Evolutionary conservation across 1,140 invertebrate genomes (phyloP).

Genomic region (Coelopa frigida): DNA sequence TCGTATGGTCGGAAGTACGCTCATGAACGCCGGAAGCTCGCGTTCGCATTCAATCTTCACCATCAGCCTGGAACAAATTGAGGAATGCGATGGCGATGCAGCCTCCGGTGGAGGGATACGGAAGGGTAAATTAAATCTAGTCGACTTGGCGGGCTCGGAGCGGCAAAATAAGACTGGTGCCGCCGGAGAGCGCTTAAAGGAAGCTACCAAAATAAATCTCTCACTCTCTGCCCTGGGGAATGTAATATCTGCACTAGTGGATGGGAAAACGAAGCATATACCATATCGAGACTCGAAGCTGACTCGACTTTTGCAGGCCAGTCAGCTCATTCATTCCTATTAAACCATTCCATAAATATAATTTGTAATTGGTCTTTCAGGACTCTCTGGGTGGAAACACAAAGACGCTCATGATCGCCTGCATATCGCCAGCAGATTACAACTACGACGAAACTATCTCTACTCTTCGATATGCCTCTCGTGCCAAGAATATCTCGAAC

Average conservation of each 20-base stretch:
- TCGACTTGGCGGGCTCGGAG: constrained; percentile 73
- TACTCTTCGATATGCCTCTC: constrained; percentile 79
- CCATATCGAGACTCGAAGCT: constrained; percentile 93
- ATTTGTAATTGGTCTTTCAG: constrained; percentile 36
- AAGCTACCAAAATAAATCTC: constrained; percentile 89
- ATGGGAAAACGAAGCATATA: constrained; percentile 82
- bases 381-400: constrained; percentile 93
- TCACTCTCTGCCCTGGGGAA: constrained; percentile 85
- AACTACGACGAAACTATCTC: constrained; percentile 89
- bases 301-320: constrained; percentile 72
- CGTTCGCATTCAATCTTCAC: constrained; percentile 83
- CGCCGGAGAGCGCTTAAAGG: constrained; percentile 76
- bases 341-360: background rate
- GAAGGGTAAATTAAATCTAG: constrained; percentile 77
- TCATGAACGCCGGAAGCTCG: constrained; percentile 57
- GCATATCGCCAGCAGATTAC: constrained; percentile 79
- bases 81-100: constrained; percentile 49
- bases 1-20: constrained; percentile 38
- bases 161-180: constrained; percentile 87
- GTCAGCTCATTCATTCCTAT: background rate
- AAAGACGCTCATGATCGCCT: constrained; percentile 90
- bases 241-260: constrained; percentile 85
- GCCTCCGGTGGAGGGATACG: constrained; percentile 43
- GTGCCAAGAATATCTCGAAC: constrained; percentile 91
- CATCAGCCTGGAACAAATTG: constrained; percentile 75